These are phyloP conservation scores for Enhydra lutris DNA, from an alignment of 2,113 vertebrate species.

Conservation along the genomic window DNA sequence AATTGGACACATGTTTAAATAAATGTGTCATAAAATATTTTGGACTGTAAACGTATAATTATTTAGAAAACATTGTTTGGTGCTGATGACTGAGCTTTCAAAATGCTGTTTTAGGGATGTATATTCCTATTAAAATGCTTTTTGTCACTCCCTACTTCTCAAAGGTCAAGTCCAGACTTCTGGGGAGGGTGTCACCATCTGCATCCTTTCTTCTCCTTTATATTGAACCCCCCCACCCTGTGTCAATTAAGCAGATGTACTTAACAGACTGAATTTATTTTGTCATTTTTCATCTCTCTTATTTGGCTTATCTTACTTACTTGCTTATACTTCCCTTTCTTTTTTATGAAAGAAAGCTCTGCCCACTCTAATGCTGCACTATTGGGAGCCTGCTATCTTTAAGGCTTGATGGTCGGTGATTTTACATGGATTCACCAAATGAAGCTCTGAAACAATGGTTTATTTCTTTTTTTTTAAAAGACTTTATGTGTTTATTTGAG, in stretches of 20 bases:
- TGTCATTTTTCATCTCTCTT: not conserved
- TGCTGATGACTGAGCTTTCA: not conserved
- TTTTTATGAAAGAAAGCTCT: not conserved
- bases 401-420: not conserved
- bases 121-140: not conserved
- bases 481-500: not conserved
- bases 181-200: not conserved
- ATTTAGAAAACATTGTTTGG: not conserved
- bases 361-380: not conserved
- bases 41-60: not conserved
- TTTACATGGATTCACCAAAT: not conserved
- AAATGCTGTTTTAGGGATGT: not conserved
- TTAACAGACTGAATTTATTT: not conserved
- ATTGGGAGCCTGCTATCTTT: not conserved
- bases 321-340: not conserved
- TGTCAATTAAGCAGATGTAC: not conserved
- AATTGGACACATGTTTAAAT: slow-evolving; percentile 11
- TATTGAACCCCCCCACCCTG: rapidly evolving
- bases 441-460: not conserved
- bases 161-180: not conserved
- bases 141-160: not conserved
- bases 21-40: slow-evolving; percentile 48
- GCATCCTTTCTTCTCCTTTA: not conserved
- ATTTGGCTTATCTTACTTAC: not conserved
- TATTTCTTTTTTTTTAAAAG: not conserved